These are phyloP conservation scores for Enteromius anoplus DNA, from an alignment of 2,797 vertebrate genomes.

Conservation along the genomic window DNA sequence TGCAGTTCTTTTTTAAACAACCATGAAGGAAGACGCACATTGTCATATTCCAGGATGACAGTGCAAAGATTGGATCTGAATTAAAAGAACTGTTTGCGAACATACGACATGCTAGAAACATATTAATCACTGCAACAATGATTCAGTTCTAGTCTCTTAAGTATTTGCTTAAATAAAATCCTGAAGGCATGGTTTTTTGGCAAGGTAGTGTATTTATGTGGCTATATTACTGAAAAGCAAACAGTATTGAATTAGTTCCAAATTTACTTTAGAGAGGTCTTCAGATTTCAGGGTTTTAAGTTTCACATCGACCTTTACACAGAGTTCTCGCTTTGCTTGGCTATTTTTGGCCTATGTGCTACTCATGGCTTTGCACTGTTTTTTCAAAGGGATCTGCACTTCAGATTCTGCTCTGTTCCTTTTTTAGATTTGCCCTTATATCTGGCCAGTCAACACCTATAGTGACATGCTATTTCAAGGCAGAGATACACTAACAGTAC, in stretches of 20 bases:
- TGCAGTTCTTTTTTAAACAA: background rate
- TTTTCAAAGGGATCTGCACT: constrained; percentile 65
- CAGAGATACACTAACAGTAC: background rate
- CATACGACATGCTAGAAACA: background rate
- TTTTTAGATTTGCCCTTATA: constrained; percentile 20
- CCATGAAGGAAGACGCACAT: background rate
- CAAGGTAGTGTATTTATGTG: background rate
- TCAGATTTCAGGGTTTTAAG: constrained; percentile 46
- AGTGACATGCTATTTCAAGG: background rate
- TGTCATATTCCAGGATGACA: background rate
- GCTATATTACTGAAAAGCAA: constrained; percentile 25
- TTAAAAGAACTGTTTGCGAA: background rate
- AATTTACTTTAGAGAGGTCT: constrained; percentile 16
- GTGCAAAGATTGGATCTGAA: background rate
- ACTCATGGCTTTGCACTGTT: constrained; percentile 66
- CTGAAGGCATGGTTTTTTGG: background rate
- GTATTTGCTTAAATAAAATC: background rate
- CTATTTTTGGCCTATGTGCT: constrained; percentile 73
- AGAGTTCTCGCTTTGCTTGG: constrained; percentile 69
- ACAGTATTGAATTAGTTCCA: background rate
- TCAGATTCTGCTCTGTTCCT: constrained; percentile 3
- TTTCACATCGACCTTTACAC: constrained; percentile 78
- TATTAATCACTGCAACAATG: background rate
- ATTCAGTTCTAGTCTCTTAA: background rate
- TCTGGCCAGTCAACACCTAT: background rate